Percentiles rank a stretch among this genome's conserved stretches.
Evolutionary conservation across 2,888 invertebrate species (phyloP).

Genomic region (Chymomyza procnemis): DNA sequence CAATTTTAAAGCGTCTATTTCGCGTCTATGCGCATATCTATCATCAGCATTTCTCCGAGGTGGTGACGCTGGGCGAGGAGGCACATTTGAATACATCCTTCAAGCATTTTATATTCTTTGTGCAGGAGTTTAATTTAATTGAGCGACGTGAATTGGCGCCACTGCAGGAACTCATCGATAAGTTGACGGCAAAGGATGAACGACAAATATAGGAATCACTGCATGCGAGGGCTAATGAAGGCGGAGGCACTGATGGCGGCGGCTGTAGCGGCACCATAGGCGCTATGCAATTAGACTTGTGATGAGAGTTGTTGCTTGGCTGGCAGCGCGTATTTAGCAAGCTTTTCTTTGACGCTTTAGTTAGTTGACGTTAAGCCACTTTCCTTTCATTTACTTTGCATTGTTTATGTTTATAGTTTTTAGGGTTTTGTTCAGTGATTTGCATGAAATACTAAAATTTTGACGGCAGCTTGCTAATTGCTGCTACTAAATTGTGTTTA

Average conservation of each 20-base stretch:
- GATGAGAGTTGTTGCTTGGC: constrained; percentile 45
- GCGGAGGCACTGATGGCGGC: constrained; percentile 25
- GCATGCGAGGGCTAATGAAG: constrained; percentile 28
- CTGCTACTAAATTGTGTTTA: neutral
- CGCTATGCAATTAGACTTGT: constrained; percentile 59
- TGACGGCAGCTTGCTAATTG: neutral
- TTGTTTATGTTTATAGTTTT: constrained; percentile 51
- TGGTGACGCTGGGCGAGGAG: constrained; percentile 98
- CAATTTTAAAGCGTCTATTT: constrained; percentile 97
- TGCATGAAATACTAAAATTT: constrained; percentile 23
- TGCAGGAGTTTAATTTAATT: constrained; percentile 97
- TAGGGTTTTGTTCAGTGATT: constrained; percentile 63
- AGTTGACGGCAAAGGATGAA: constrained; percentile 92
- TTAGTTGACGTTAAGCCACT: constrained; percentile 44
- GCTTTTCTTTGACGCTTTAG: constrained; percentile 61
- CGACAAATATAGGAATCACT: constrained; percentile 82
- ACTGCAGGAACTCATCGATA: constrained; percentile 97
- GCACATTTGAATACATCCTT: constrained; percentile 99
- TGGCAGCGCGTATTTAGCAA: constrained; percentile 29
- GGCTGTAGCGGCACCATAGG: constrained; percentile 31
- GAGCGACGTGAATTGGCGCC: constrained; percentile 97
- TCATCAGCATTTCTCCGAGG: constrained; percentile 99
- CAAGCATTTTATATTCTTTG: constrained; percentile 98
- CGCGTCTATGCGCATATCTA: constrained; percentile 99
- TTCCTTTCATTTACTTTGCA: constrained; percentile 57